Conservation (phyloP, 2,888 invertebrate species). For the Papilio elwesi region DNA sequence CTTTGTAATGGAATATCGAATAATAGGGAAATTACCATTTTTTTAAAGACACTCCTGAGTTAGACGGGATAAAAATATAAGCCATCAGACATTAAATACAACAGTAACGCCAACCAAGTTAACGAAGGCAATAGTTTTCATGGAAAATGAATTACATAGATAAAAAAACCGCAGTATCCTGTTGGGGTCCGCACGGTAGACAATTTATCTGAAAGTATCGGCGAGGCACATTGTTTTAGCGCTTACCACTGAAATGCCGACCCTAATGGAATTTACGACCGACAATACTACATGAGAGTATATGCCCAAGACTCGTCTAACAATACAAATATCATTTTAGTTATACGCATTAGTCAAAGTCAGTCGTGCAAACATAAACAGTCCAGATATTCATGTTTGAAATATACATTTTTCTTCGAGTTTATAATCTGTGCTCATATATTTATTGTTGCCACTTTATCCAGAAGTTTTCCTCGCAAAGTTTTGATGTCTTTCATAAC, state of each 20-base stretch:
- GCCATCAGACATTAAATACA: not conserved
- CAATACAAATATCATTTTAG: constrained; percentile 36
- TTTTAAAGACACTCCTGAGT: too few relatives aligned
- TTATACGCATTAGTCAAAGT: not conserved
- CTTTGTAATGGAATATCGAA: too few relatives aligned
- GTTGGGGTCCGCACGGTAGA: constrained; percentile 57
- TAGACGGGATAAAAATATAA: not conserved
- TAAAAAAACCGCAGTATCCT: constrained; percentile 47
- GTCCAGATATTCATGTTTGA: too few relatives aligned
- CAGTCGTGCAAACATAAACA: too few relatives aligned
- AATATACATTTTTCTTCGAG: too few relatives aligned
- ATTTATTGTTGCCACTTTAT: too few relatives aligned
- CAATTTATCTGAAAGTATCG: constrained; percentile 65
- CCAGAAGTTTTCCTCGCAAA: too few relatives aligned
- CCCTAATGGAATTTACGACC: constrained; percentile 76
- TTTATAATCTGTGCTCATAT: too few relatives aligned
- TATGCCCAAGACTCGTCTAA: constrained; percentile 45
- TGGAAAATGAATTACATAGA: constrained; percentile 39
- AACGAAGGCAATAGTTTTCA: constrained; percentile 19
- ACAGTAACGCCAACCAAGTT: not conserved
- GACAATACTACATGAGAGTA: constrained; percentile 41
- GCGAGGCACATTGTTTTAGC: constrained; percentile 63
- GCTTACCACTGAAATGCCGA: constrained; percentile 52
- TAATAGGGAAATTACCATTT: too few relatives aligned
- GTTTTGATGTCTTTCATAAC: too few relatives aligned